Base-by-base conservation (phyloP, 2,888 invertebrate species). In the Calameuta filiformis region DNA sequence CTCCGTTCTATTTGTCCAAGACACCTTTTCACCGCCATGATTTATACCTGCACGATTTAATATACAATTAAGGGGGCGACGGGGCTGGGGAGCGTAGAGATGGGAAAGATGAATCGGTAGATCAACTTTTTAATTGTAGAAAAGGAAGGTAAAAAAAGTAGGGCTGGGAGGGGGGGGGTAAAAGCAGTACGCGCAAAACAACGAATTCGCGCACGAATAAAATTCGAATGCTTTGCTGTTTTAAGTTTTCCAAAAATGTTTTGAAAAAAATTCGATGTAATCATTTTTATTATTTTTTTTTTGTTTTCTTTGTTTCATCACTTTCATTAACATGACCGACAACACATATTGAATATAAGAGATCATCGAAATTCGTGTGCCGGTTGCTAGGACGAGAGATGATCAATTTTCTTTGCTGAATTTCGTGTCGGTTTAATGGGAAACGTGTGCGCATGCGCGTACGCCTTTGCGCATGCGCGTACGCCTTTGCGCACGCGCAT, bases 11-110 rank as follows among this genome's bases (percentile, higher is more conserved):
- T 23, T 56, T 56, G 79, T 74, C 76, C 71, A 11, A 30, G 71
- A 71, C 40, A 23, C 40, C 4, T 71, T 71, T 71, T 34, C 33
- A 81, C 79, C 80, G 79, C 76, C 82, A 80, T 82, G 81, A 82
- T 85, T 85, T 82, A 83, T 83, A 81, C 80, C 80, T 77, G 40
- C 40, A 56, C 40, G 40, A 56, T 56, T 15, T 56, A 15, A 56
- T 56, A 56, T 23, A 56, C 1, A 9, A 2, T 56, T 56, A 56
- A 23, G 40, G 40, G 23, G 6, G 0, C 0, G 40, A 2, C 6
- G 6, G 23, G 9, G 1, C 4, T 12, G 15, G 9, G 40, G 4
- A 2, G 40, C 2, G 40, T 23, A 23, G 23, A 2, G 23, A 1
- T 6, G 40, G 15, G 9, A 15, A 23, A 15, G 23, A 23, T 1